These are phyloP conservation scores for Stratiomys singularior DNA, from an alignment of 2,888 invertebrate species.

Conservation along the genomic window DNA sequence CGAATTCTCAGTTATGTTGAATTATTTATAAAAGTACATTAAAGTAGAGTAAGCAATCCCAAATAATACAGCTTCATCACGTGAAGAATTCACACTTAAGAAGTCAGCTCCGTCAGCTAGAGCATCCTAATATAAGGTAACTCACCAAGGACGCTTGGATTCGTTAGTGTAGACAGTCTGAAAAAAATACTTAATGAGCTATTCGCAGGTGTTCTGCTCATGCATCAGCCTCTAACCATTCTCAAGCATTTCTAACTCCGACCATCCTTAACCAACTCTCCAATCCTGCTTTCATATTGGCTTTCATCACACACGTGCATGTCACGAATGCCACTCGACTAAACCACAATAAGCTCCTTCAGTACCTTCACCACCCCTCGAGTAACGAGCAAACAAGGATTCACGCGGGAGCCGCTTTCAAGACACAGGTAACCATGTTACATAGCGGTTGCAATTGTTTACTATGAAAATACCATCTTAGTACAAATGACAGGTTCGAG, in stretches of 20 bases:
- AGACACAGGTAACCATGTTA: background rate
- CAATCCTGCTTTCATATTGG: background rate
- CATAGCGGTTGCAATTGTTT: background rate
- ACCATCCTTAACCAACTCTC: background rate
- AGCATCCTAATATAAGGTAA: background rate
- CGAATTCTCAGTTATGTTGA: too few relatives aligned
- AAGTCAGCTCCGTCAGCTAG: too few relatives aligned
- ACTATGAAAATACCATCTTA: background rate
- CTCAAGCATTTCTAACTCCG: background rate
- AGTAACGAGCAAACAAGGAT: background rate
- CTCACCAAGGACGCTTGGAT: background rate
- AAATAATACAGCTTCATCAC: too few relatives aligned
- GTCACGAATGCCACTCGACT: conserved; percentile 19
- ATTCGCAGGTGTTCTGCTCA: background rate
- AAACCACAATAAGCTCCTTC: conserved; percentile 22
- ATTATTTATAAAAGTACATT: too few relatives aligned
- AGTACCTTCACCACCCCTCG: background rate
- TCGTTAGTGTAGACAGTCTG: background rate
- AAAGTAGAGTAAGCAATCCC: too few relatives aligned
- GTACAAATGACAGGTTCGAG: background rate
- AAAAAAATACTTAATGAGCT: conserved; percentile 8
- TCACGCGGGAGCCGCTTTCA: background rate
- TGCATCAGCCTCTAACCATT: background rate
- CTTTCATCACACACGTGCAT: background rate
- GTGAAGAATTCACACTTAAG: too few relatives aligned